Base-by-base conservation (phyloP, 2,113 vertebrate genomes). In the Arenaria interpres region DNA sequence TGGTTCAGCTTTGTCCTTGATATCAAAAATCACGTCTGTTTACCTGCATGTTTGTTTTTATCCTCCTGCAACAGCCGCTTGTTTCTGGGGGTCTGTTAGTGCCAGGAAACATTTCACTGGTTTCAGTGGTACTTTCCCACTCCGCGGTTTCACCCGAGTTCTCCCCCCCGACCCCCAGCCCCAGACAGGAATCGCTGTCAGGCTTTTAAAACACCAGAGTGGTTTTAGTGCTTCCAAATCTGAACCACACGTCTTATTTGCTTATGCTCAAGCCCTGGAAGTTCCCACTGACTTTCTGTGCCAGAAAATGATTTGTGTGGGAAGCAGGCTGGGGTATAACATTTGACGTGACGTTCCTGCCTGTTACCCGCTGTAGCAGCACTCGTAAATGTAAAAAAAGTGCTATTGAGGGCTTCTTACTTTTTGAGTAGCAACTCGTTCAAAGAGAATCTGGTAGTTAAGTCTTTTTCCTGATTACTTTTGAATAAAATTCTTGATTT, bases 341-440 rank as follows among this genome's bases (percentile, higher is more conserved):
- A 46, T 48, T 17, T 30, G 48, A 23, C 0, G 12, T 30, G 51
- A 69, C 1, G 1, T 88, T 74, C 39, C 17, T 57, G 4, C 1
- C 1, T 0, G 1, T 83, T 59, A 19, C 4, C 2, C 20, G 25
- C 76, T 53, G 51, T 67, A n/a, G 76, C n/a, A 67, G 54, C 20
- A 16, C 53, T 71, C 4, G 1, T 39, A 78, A 62, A 53, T 0
- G 3, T 28, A 6, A 35, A 89, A 32, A 35, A 86, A 62, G 35
- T 4, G 25, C 16, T 43, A 2, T 13, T 62, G 51, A 79, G 35
- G 35, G 19, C 54, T 83, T 41, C 27, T 41, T 60, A 10, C 22
- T 93, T 78, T 78, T 77, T 35, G 9, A 85, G 33, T 19, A 79
- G 67, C 54, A 82, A 30, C 66, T 74, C 8, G 12, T 69, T 79